A percentile compares a stretch with the other conserved stretches of the same genome.
Evolutionary conservation across 2,888 invertebrate genomes (phyloP).

Genomic region (Anthophora plumipes): DNA sequence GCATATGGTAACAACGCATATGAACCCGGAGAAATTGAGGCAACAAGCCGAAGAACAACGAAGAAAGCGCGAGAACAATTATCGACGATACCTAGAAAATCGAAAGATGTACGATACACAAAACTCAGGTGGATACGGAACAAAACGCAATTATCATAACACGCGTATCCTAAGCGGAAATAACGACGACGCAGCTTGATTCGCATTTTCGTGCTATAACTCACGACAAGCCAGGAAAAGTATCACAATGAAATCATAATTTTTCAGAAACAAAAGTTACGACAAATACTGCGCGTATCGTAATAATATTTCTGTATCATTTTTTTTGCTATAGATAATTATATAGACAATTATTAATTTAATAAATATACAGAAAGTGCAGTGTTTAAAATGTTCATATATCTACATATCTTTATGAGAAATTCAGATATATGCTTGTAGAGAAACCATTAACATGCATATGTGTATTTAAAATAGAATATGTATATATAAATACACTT

Average conservation of each 20-base stretch:
- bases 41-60: slow-evolving; percentile 84
- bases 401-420: slow-evolving; percentile 29
- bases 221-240: slow-evolving; percentile 20
- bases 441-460: background rate
- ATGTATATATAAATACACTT: slow-evolving; percentile 31
- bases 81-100: slow-evolving; percentile 82
- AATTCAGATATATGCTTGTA: slow-evolving; percentile 26
- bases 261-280: slow-evolving; percentile 29
- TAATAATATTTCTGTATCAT: slow-evolving; percentile 52
- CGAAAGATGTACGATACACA: slow-evolving; percentile 83
- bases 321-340: slow-evolving; percentile 53
- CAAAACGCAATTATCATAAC: slow-evolving; percentile 65
- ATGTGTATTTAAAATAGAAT: slow-evolving; percentile 22
- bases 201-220: slow-evolving; percentile 37
- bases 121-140: slow-evolving; percentile 69
- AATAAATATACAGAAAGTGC: slow-evolving; percentile 54
- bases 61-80: slow-evolving; percentile 82
- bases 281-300: slow-evolving; percentile 29
- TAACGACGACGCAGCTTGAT: slow-evolving; percentile 72
- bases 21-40: slow-evolving; percentile 83
- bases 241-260: slow-evolving; percentile 23
- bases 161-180: slow-evolving; percentile 57
- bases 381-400: slow-evolving; percentile 40
- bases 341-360: slow-evolving; percentile 64
- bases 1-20: slow-evolving; percentile 87